Evolutionary conservation across 1,140 invertebrate genomes (phyloP).

Genomic region (Ips typographus): DNA sequence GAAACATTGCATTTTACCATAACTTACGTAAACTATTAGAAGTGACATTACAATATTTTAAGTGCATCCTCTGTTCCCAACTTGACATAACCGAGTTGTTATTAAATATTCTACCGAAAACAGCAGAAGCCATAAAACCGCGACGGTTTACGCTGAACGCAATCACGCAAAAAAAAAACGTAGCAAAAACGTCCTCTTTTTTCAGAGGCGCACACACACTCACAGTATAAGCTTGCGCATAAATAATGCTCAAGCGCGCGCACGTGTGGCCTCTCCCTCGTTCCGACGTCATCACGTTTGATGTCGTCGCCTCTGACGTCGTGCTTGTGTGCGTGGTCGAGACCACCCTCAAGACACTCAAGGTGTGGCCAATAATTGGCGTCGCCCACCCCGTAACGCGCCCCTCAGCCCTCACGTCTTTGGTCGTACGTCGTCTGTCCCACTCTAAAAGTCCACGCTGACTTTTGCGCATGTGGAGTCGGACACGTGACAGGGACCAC

Average conservation of each 20-base stretch:
- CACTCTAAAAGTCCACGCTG: slow-evolving; percentile 19
- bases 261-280: background rate
- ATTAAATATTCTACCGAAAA: too few relatives aligned
- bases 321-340: slow-evolving; percentile 30
- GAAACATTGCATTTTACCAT: too few relatives aligned
- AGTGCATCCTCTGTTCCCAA: too few relatives aligned
- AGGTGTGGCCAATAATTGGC: background rate
- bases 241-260: slow-evolving; percentile 30
- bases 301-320: too few relatives aligned
- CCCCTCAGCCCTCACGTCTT: slow-evolving; percentile 23
- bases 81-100: too few relatives aligned
- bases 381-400: slow-evolving; percentile 20
- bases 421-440: slow-evolving; percentile 12
- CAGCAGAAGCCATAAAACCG: too few relatives aligned
- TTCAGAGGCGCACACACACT: slow-evolving; percentile 33
- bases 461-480: slow-evolving; percentile 6
- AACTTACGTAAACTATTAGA: too few relatives aligned
- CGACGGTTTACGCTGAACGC: too few relatives aligned
- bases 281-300: too few relatives aligned
- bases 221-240: slow-evolving; percentile 17
- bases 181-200: slow-evolving; percentile 35
- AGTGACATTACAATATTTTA: too few relatives aligned
- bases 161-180: slow-evolving; percentile 8
- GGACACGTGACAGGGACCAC: slow-evolving; percentile 33
- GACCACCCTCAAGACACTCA: background rate